These are phyloP conservation scores for Anthophora plumipes DNA, from an alignment of 2,888 invertebrate genomes.

Conservation along the genomic window DNA sequence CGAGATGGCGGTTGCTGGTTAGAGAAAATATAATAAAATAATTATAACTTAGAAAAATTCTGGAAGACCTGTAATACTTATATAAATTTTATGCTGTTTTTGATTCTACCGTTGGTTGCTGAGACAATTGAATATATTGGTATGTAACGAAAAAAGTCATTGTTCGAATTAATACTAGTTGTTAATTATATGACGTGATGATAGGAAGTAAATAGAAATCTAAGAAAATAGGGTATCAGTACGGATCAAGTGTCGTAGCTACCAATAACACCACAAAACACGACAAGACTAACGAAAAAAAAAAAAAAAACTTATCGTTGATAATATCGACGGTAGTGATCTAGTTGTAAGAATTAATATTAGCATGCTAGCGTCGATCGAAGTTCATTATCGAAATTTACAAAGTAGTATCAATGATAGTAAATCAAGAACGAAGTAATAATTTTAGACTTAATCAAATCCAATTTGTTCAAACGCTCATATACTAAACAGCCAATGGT, in stretches of 20 bases:
- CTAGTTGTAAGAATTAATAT: conserved; percentile 72
- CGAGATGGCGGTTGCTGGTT: conserved; percentile 68
- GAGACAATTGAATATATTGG: conserved; percentile 71
- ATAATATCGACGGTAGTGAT: conserved; percentile 71
- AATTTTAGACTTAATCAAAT: conserved; percentile 70
- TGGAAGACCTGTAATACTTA: conserved; percentile 81
- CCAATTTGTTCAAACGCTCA: conserved; percentile 67
- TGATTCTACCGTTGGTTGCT: conserved; percentile 68
- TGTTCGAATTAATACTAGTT: conserved; percentile 71
- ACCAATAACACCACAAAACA: conserved; percentile 67
- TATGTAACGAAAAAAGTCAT: conserved; percentile 60
- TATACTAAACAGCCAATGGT: conserved; percentile 68
- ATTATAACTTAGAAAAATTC: conserved; percentile 73
- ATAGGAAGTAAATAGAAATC: conserved; percentile 65
- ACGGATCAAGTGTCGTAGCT: conserved; percentile 68
- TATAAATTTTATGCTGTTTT: conserved; percentile 71
- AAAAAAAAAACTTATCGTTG: conserved; percentile 64
- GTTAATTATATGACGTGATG: conserved; percentile 68
- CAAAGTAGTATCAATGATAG: conserved; percentile 66
- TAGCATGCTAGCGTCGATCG: conserved; percentile 69
- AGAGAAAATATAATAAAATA: conserved; percentile 72
- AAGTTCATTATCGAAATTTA: conserved; percentile 65
- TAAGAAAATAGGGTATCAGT: conserved; percentile 61
- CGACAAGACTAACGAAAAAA: conserved; percentile 60
- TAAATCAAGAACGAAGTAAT: conserved; percentile 63